Percentiles rank a stretch among this genome's conserved stretches.
Conservation (phyloP, 2,888 invertebrate species). For the Octodonta nipae region DNA sequence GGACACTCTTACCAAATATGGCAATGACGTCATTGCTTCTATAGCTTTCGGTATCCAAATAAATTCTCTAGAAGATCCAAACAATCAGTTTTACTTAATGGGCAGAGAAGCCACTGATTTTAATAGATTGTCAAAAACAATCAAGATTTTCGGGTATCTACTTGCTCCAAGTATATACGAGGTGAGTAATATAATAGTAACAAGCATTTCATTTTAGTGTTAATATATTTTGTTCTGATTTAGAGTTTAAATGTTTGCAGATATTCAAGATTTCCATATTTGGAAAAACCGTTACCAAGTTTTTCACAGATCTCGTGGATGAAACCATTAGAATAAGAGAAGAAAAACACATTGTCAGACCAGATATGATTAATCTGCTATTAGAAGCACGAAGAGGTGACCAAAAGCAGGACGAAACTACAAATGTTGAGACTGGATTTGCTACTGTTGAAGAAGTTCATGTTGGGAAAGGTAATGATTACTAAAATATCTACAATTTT, state of each 20-base stretch:
- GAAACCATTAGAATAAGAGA: slow-evolving; percentile 37
- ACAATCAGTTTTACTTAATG: background rate
- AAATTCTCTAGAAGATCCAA: background rate
- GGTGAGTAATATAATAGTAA: too few species aligned
- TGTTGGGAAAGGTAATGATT: slow-evolving; percentile 7
- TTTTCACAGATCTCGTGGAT: slow-evolving; percentile 20
- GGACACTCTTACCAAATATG: background rate
- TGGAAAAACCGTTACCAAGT: slow-evolving; percentile 38
- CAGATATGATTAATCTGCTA: slow-evolving; percentile 46
- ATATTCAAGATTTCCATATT: background rate
- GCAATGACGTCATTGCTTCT: background rate
- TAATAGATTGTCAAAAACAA: too few species aligned
- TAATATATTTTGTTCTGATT: too few species aligned
- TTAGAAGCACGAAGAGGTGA: slow-evolving; percentile 34
- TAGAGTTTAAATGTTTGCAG: background rate
- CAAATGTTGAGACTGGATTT: slow-evolving; percentile 17
- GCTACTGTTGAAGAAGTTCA: slow-evolving; percentile 20
- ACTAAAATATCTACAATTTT: background rate
- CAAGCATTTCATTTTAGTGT: too few species aligned
- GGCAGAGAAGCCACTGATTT: too few species aligned
- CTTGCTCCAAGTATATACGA: too few species aligned
- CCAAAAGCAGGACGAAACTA: slow-evolving; percentile 11
- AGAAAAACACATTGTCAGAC: slow-evolving; percentile 37
- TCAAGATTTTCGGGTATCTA: too few species aligned
- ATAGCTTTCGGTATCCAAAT: background rate